phyloP scores from a whole-genome alignment of 2,797 vertebrate species.

The Prionace glauca region DNA sequence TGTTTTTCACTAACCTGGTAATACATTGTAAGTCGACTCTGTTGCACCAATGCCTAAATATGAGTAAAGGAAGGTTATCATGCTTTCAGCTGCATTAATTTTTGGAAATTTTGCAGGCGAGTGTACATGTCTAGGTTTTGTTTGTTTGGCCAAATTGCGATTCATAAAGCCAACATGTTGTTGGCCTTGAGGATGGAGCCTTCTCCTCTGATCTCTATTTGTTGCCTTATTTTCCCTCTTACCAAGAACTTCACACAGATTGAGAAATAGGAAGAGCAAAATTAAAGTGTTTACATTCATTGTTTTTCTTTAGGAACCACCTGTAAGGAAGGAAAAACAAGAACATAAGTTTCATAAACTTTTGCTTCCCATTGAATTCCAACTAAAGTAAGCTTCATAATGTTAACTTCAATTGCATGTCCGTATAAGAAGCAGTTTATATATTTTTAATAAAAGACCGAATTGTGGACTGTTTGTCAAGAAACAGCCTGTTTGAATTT shows the following conservation, averaged over 20 bases:
- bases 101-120: conserved; percentile 45
- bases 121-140: conserved; percentile 39
- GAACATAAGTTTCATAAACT: conserved; percentile 43
- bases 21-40: conserved; percentile 65
- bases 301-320: conserved; percentile 43
- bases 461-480: neutral
- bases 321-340: conserved; percentile 42
- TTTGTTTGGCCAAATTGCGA: conserved; percentile 42
- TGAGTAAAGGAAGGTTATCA: conserved; percentile 58
- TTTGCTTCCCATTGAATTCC: conserved; percentile 41
- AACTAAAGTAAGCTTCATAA: neutral
- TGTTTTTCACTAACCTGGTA: conserved; percentile 72
- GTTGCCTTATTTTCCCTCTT: conserved; percentile 44
- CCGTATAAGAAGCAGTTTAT: neutral
- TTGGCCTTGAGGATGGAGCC: conserved; percentile 47
- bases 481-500: neutral
- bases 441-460: neutral
- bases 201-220: conserved; percentile 48
- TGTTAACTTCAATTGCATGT: neutral
- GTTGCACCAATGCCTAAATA: conserved; percentile 58
- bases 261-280: conserved; percentile 58
- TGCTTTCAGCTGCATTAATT: conserved; percentile 50
- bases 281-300: conserved; percentile 62
- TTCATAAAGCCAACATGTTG: conserved; percentile 41
- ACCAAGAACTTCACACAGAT: conserved; percentile 51